Evolutionary conservation across 2,888 invertebrate genomes (phyloP), one percentile per base, ranked within the genome.

Genomic region (Melieria omissa): DNA sequence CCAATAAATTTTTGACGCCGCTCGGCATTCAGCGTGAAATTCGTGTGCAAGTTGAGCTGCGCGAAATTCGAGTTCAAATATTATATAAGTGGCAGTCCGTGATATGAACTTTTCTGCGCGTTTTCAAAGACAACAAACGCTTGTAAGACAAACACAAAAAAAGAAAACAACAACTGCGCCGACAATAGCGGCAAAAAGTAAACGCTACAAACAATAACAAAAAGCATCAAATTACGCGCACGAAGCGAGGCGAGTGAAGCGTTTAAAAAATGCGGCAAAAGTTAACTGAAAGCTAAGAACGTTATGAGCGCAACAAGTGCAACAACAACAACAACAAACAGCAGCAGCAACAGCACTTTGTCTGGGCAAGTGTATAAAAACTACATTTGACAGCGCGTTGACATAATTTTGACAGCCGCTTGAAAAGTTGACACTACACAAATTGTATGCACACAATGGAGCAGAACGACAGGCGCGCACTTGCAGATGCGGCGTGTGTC

Each of bases 321-420:
- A 42, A 58, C 58, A 58, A 8, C 9, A 58, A 41, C 41, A 3
- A 52, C 52, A 65, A 44, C 54, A 52, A 52, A 42, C 52, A 7
- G 41, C 6, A 16, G 9, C 60, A n/a, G n/a, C 60, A 60, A 60
- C 42, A 44, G n/a, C 45, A 9, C 14, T 60, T 60, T 9, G 42
- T 44, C n/a, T n/a, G 42, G 42, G 58, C 14, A 9, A 58, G 41
- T 58, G 58, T 42, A 58, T 12, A 44, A 41, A 49, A 14, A 54
- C n/a, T 14, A 45, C 55, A 46, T 47, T 52, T 69, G 72, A 66
- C 71, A 66, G 66, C 66, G 14, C 66, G 63, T 70, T 70, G 73
- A 73, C 70, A 73, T 66, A 70, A 73, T 54, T 57, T 55, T 73
- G 73, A 73, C 73, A 73, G 70, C 65, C 65, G 63, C 54, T 58